Conservation (phyloP, 2,797 vertebrate genomes). For the Columba guinea region DNA sequence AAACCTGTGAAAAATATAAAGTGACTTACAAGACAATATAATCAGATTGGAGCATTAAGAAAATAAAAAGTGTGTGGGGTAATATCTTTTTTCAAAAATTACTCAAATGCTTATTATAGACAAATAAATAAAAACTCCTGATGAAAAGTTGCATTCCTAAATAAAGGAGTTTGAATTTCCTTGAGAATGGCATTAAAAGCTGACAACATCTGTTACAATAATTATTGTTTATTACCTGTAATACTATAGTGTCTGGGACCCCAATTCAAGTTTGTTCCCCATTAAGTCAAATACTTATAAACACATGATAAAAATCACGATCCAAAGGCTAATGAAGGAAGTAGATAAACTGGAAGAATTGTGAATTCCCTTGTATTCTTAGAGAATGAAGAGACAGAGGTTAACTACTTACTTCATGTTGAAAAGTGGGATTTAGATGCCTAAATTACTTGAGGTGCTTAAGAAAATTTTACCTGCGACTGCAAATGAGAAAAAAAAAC, state of each 20-base stretch:
- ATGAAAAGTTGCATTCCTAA: neutral
- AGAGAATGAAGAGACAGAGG: neutral
- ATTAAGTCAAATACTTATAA: neutral
- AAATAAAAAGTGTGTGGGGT: neutral
- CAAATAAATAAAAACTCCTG: neutral
- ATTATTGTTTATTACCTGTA: slow-evolving; percentile 24
- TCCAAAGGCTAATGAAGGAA: neutral
- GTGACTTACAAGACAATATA: neutral
- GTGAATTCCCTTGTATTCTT: neutral
- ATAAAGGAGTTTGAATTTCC: neutral
- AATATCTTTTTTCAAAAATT: neutral
- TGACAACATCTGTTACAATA: neutral
- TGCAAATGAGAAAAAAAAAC: neutral
- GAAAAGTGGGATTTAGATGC: neutral
- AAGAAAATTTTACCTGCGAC: neutral
- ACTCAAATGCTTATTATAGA: neutral
- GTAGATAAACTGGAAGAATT: neutral
- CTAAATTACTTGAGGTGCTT: neutral
- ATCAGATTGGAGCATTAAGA: neutral
- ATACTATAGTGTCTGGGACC: neutral
- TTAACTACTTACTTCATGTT: neutral
- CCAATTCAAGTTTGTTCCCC: neutral
- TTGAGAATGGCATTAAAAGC: neutral
- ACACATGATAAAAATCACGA: neutral
- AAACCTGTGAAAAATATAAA: neutral